Base-by-base conservation (phyloP, 2,888 invertebrate genomes). In the Perizoma affinitatum region DNA sequence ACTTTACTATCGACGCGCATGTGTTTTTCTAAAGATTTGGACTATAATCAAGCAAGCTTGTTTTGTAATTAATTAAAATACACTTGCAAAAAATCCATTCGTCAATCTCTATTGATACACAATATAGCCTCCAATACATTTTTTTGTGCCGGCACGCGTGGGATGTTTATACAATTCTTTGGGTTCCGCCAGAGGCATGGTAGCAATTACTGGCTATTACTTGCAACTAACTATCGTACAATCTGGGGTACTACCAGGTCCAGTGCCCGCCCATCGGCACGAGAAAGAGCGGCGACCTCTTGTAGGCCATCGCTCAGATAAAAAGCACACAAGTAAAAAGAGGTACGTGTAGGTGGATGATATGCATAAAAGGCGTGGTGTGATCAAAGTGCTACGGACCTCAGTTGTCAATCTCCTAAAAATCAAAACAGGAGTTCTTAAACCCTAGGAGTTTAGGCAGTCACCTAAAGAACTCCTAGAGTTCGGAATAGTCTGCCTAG, bases 201-300 rank as follows among this genome's bases (percentile, higher is more conserved):
- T 71, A 74, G 76, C 77, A 86, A 87, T 87, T 84, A 86, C 79
- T 71, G 65, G 77, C 76, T 76, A 83, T 85, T 81, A 82, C 72
- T 68, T 70, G 69, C 69, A 36, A 48, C 44, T 38, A 33, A 55
- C 58, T 47, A 52, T 10, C 51, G 5, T 40, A 11, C 10, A 43
- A 45, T 55, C 55, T 52, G 40, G 53, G 54, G 40, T 49, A 35
- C 41, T 50, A 57, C 45, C 56, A 53, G 49, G 46, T 33, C 42
- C 42, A 50, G 49, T 72, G 69, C 73, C 72, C 81, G 79, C 81
- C 83, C 79, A 79, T 77, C 72, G 70, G 70, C 70, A 76, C 68
- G 71, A 54, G 69, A 67, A 68, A 64, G 62, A 58, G 61, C 77
- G 73, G 66, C 77, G 77, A 76, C 76, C 78, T 76, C 72, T 67